phyloP scores from a whole-genome alignment of 2,113 vertebrate genomes.

The Barnardius zonarius region DNA sequence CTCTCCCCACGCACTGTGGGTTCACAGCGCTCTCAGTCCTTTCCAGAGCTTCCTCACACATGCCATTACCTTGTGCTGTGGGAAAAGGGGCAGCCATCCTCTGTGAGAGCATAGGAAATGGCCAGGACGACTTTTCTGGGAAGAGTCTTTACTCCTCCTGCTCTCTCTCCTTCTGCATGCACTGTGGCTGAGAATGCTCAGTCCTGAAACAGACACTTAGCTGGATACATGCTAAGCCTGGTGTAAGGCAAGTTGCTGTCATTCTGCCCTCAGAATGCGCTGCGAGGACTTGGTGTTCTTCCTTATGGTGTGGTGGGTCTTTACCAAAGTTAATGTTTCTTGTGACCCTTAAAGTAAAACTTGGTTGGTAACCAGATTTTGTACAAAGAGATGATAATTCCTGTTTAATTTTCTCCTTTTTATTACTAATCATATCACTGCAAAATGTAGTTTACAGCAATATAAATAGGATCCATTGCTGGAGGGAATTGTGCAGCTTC shows the following conservation, averaged over 20 bases:
- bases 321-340: background rate
- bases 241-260: background rate
- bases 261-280: background rate
- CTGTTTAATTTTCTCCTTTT: constrained; percentile 67
- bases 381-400: constrained; percentile 52
- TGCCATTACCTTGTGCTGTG: background rate
- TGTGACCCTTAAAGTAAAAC: constrained; percentile 22
- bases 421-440: constrained; percentile 73
- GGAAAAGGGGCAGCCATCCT: background rate
- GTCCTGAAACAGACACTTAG: background rate
- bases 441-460: constrained; percentile 65
- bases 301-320: background rate
- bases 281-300: background rate
- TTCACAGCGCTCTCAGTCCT: background rate
- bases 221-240: background rate
- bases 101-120: background rate
- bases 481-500: constrained; percentile 69
- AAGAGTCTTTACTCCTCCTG: background rate
- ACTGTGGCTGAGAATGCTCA: background rate
- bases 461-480: constrained; percentile 72
- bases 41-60: background rate
- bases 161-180: background rate
- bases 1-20: background rate
- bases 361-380: constrained; percentile 27
- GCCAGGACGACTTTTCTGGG: background rate